Evolutionary conservation across 2,113 vertebrate species (phyloP).

Genomic region (Coregonus clupeaformis): DNA sequence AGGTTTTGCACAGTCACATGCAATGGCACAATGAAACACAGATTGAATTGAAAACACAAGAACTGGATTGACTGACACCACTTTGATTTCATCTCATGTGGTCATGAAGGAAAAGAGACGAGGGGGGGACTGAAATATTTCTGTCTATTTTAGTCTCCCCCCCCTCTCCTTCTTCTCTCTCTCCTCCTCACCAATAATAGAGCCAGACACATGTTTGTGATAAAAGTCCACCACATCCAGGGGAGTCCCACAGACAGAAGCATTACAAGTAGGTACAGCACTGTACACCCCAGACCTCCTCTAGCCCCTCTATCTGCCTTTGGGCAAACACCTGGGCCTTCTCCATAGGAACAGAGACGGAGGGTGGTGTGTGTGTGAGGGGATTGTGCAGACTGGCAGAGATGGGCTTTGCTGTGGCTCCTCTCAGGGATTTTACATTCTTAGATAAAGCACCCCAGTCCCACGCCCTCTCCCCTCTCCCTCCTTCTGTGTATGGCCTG

Average conservation of each 20-base stretch:
- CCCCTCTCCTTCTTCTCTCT: background rate
- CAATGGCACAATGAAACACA: too few relatives aligned
- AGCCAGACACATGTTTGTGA: conserved; percentile 47
- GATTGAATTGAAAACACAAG: too few relatives aligned
- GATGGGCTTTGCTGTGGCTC: conserved; percentile 19
- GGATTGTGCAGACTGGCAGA: conserved; percentile 4
- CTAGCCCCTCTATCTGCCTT: conserved; percentile 27
- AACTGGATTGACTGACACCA: background rate
- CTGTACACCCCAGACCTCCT: conserved; percentile 16
- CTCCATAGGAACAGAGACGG: background rate
- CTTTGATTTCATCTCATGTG: background rate
- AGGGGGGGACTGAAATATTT: background rate
- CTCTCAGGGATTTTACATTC: conserved; percentile 1
- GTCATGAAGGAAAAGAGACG: background rate
- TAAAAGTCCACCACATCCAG: conserved; percentile 55
- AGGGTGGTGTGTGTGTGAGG: conserved; percentile 16
- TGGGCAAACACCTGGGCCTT: conserved; percentile 50
- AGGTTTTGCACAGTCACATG: too few relatives aligned
- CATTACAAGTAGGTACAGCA: conserved; percentile 53
- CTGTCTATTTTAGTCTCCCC: background rate
- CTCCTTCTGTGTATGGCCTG: too few relatives aligned
- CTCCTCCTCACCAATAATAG: background rate
- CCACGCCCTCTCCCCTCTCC: too few relatives aligned
- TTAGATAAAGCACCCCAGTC: background rate
- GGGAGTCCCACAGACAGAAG: conserved; percentile 56